Evolutionary conservation across 2,888 invertebrate genomes (phyloP).

Genomic region (Eupeodes luniger): DNA sequence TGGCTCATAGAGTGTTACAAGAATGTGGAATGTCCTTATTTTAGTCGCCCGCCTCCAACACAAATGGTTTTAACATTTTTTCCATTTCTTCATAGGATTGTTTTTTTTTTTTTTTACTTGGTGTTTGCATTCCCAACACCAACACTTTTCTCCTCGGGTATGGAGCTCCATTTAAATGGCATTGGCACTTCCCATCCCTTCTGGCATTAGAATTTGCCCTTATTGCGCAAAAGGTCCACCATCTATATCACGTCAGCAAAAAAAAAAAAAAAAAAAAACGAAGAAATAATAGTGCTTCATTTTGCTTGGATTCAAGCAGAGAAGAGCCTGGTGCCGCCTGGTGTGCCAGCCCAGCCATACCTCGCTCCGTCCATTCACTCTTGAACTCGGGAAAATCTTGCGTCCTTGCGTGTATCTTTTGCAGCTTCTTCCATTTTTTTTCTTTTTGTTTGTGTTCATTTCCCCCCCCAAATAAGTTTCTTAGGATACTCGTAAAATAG

Average conservation of each 20-base stretch:
- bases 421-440: conserved; percentile 52
- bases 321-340: conserved; percentile 5
- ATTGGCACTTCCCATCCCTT: conserved; percentile 57
- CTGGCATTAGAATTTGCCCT: conserved; percentile 68
- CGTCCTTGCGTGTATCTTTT: conserved; percentile 57
- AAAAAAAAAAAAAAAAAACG: not conserved
- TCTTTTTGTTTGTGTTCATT: not conserved
- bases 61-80: conserved; percentile 27
- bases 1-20: conserved; percentile 49
- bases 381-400: conserved; percentile 28
- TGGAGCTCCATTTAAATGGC: conserved; percentile 58
- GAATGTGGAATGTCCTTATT: conserved; percentile 44
- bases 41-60: not conserved
- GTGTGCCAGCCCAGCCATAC: conserved; percentile 7
- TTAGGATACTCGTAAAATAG: conserved; percentile 82
- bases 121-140: conserved; percentile 39
- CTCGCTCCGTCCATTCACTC: conserved; percentile 34
- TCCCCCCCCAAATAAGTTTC: conserved; percentile 36
- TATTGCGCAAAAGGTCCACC: conserved; percentile 66
- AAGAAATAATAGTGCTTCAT: conserved; percentile 54
- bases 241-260: conserved; percentile 31
- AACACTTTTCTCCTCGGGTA: conserved; percentile 38
- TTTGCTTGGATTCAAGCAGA: conserved; percentile 51
- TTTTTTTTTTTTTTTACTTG: conserved; percentile 40
- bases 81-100: conserved; percentile 54